phyloP scores from a whole-genome alignment of 2,113 vertebrate genomes.

The Puma concolor region DNA sequence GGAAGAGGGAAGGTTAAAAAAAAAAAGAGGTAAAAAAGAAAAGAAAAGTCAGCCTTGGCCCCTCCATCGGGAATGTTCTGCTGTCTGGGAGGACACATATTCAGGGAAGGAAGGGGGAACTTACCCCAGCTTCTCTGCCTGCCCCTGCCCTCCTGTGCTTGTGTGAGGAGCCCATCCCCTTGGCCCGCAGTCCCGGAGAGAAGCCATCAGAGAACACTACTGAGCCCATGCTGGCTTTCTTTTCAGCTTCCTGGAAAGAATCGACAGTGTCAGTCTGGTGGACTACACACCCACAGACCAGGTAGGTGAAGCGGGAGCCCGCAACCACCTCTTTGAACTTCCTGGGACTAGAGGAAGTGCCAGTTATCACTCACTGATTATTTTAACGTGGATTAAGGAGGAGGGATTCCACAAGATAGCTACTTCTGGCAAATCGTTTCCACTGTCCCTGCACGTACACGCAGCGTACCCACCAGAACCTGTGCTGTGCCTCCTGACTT shows the following conservation, averaged over 20 bases:
- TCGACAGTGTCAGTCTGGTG: conserved; percentile 97
- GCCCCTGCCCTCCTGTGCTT: background rate
- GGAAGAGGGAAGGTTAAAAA: background rate
- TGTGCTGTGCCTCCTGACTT: no score
- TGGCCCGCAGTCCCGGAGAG: background rate
- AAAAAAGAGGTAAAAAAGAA: background rate
- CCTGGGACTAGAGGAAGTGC: background rate
- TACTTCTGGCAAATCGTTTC: background rate
- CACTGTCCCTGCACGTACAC: background rate
- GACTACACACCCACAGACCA: conserved; percentile 99
- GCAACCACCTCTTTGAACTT: background rate
- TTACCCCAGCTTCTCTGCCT: background rate
- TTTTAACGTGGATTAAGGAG: background rate
- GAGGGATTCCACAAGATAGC: background rate
- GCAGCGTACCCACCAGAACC: rapidly evolving
- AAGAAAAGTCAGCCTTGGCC: background rate
- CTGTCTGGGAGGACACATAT: background rate
- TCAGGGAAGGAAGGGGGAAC: background rate
- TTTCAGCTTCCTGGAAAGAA: conserved; percentile 98
- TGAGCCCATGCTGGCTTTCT: conserved; percentile 39
- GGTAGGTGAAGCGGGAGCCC: conserved; percentile 84
- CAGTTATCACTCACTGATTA: background rate
- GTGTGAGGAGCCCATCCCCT: background rate
- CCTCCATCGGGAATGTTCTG: background rate
- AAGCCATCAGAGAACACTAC: rapidly evolving